Conservation (phyloP, 2,113 vertebrate species). For the Coryphaenoides rupestris region DNA sequence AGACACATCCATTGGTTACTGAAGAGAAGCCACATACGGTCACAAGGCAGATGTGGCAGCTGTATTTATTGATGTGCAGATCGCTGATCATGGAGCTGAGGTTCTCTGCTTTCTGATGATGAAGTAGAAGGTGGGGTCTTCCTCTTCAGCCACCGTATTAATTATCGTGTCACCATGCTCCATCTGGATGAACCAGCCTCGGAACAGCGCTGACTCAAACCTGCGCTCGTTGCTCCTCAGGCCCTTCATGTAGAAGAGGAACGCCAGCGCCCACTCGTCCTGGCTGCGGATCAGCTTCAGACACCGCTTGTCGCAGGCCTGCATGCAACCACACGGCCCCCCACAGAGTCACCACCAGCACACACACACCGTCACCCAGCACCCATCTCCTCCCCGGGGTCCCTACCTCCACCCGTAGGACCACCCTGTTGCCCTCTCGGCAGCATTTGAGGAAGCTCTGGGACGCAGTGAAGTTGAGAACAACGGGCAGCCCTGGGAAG, state of each 20-base stretch:
- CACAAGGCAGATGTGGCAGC: too few species aligned
- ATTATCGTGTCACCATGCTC: too few species aligned
- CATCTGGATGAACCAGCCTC: constrained; percentile 60
- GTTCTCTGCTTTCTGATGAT: too few species aligned
- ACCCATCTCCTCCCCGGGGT: not conserved
- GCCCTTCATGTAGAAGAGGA: constrained; percentile 69
- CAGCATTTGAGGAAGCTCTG: constrained; percentile 63
- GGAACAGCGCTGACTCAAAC: constrained; percentile 64
- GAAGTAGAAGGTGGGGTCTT: constrained; percentile 42
- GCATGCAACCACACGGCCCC: not conserved
- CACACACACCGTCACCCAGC: not conserved
- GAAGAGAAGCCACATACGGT: too few species aligned
- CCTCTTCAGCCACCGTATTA: too few species aligned
- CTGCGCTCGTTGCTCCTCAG: not conserved
- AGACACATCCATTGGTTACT: too few species aligned
- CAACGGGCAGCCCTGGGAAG: constrained; percentile 56
- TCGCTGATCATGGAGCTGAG: too few species aligned
- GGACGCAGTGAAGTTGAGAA: constrained; percentile 62
- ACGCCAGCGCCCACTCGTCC: constrained; percentile 42
- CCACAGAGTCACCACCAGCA: not conserved
- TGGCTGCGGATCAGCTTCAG: constrained; percentile 48
- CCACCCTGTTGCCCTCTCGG: constrained; percentile 20
- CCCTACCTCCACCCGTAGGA: constrained; percentile 60
- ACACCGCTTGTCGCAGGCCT: constrained; percentile 48
- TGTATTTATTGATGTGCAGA: too few species aligned